Conservation (phyloP, 2,888 invertebrate species). For the Therioaphis trifolii region DNA sequence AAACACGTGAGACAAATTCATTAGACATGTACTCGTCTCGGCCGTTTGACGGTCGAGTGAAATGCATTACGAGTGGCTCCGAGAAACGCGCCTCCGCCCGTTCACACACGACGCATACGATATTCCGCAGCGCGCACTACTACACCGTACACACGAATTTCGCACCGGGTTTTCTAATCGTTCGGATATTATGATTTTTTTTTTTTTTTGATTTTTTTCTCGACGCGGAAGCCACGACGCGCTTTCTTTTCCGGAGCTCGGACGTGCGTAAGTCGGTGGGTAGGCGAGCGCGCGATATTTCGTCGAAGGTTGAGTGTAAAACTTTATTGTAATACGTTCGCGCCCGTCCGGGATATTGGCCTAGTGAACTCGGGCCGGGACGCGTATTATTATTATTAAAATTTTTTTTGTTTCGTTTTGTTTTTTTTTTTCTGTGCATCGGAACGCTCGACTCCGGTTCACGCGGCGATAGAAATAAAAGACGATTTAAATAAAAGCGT, state of each 20-base stretch:
- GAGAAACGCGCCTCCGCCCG: neutral
- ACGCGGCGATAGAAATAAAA: conserved; percentile 25
- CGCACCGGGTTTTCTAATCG: too few species aligned
- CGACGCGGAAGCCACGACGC: too few species aligned
- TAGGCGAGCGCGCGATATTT: neutral
- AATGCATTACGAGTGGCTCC: conserved; percentile 16
- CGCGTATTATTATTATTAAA: too few species aligned
- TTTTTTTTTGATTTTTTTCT: too few species aligned
- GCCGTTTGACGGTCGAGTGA: conserved; percentile 12
- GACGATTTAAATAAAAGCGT: conserved; percentile 37
- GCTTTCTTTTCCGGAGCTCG: neutral
- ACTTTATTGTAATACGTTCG: neutral
- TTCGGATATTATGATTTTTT: too few species aligned
- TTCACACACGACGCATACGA: neutral
- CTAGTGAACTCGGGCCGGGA: conserved; percentile 38
- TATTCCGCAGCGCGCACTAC: neutral
- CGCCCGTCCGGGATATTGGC: conserved; percentile 46
- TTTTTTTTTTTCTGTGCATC: too few species aligned
- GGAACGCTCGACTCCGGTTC: neutral
- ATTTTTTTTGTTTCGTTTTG: too few species aligned
- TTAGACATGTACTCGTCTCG: conserved; percentile 41
- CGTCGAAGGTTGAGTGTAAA: neutral
- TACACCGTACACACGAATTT: too few species aligned
- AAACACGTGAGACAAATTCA: conserved; percentile 51
- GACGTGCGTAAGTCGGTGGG: neutral